These are phyloP conservation scores for Colostygia pectinataria DNA, from an alignment of 2,888 invertebrate species.

Conservation along the genomic window DNA sequence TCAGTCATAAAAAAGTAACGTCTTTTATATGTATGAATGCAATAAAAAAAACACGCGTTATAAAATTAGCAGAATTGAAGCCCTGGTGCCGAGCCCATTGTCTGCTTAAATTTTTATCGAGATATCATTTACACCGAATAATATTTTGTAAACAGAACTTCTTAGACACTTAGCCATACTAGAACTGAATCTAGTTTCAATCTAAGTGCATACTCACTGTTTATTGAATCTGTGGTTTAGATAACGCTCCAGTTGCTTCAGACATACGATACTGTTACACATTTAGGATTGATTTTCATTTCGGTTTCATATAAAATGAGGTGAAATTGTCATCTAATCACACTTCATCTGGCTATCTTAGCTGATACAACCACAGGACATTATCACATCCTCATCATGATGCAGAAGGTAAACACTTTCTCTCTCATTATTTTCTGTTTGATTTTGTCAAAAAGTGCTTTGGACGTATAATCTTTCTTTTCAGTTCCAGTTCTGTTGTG, in stretches of 20 bases:
- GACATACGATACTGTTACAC: constrained; percentile 65
- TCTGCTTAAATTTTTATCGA: too few species aligned
- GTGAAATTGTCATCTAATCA: constrained; percentile 48
- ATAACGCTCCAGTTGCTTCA: constrained; percentile 58
- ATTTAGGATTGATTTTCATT: constrained; percentile 71
- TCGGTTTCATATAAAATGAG: constrained; percentile 70
- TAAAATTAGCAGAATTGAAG: too few species aligned
- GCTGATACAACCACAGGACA: constrained; percentile 29
- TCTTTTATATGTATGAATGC: too few species aligned
- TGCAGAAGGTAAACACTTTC: constrained; percentile 63
- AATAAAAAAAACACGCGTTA: too few species aligned
- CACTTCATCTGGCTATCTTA: constrained; percentile 42
- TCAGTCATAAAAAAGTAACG: too few species aligned
- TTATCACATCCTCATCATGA: constrained; percentile 42
- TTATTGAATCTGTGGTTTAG: constrained; percentile 19
- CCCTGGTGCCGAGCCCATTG: too few species aligned
- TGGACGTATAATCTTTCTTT: not conserved
- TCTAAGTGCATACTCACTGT: too few species aligned
- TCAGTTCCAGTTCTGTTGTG: too few species aligned
- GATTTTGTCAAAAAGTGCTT: too few species aligned
- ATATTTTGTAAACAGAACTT: not conserved
- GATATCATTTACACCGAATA: too few species aligned
- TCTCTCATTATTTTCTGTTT: too few species aligned
- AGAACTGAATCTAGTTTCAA: constrained; percentile 4
- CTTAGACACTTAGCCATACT: not conserved